phyloP scores from a whole-genome alignment of 2,888 invertebrate genomes.

The Leucania comma region DNA sequence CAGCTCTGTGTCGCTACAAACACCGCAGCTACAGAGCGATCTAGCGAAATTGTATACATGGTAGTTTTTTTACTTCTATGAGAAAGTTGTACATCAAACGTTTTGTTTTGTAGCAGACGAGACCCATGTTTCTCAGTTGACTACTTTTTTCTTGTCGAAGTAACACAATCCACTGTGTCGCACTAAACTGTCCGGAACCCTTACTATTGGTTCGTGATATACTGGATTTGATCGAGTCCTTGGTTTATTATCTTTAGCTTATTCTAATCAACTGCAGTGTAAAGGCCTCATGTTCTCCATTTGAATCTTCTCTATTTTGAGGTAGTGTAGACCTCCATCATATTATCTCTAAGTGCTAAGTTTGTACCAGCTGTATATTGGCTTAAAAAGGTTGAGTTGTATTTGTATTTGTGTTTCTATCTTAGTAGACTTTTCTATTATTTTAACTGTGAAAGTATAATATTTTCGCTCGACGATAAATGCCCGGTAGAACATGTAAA shows the following conservation, averaged over 20 bases:
- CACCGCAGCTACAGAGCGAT: slow-evolving; percentile 41
- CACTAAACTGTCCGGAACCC: slow-evolving; percentile 66
- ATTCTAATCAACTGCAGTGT: not conserved
- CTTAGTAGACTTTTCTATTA: no score
- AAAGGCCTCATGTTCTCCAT: not conserved
- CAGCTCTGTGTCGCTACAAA: not conserved
- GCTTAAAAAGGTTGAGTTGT: not conserved
- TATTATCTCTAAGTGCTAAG: not conserved
- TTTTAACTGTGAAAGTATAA: not conserved
- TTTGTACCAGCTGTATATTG: not conserved
- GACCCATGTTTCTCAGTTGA: slow-evolving; percentile 71
- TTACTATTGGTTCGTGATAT: slow-evolving; percentile 47
- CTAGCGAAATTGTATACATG: slow-evolving; percentile 65
- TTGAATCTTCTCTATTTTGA: not conserved
- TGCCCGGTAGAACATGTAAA: no score
- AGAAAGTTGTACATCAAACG: slow-evolving; percentile 68
- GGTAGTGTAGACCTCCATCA: not conserved
- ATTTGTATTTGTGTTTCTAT: no score
- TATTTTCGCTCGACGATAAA: not conserved
- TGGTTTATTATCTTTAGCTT: not conserved
- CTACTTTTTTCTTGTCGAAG: slow-evolving; percentile 77
- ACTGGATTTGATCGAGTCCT: not conserved
- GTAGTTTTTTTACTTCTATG: slow-evolving; percentile 55
- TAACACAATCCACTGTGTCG: slow-evolving; percentile 74
- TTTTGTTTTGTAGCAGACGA: slow-evolving; percentile 72